Evolutionary conservation across 2,113 vertebrate genomes (phyloP).

Genomic region (Egretta garzetta): DNA sequence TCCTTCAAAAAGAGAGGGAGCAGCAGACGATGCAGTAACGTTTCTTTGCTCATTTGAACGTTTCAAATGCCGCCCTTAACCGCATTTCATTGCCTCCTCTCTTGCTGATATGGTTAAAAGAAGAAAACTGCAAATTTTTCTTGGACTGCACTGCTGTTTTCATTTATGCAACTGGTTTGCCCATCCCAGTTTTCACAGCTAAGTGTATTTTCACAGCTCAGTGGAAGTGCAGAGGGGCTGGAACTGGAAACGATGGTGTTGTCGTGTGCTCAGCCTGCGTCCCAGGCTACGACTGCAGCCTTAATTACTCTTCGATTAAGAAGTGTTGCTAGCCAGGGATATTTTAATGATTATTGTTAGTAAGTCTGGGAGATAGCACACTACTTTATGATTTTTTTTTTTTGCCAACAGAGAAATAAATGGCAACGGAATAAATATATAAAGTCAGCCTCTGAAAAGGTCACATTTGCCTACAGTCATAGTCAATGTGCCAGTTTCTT

Average conservation of each 20-base stretch:
- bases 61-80: not conserved
- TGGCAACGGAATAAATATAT: slow-evolving; percentile 44
- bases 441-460: slow-evolving; percentile 27
- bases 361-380: not conserved
- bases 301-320: not conserved
- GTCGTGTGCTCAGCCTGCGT: not conserved
- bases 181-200: not conserved
- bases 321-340: not conserved
- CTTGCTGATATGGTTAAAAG: not conserved
- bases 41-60: not conserved
- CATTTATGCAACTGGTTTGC: not conserved
- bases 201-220: not conserved
- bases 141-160: not conserved
- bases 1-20: not conserved
- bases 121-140: not conserved
- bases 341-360: not conserved
- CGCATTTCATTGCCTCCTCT: not conserved
- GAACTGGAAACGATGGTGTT: not conserved
- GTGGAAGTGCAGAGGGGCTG: not conserved
- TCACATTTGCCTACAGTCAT: slow-evolving; percentile 15
- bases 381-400: not conserved
- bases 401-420: not conserved
- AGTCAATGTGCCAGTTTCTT: not conserved
- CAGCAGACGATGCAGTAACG: not conserved
- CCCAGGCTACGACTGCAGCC: not conserved